Base-by-base conservation (phyloP, 2,113 vertebrate species). In the Pomatorhinus ruficollis region DNA sequence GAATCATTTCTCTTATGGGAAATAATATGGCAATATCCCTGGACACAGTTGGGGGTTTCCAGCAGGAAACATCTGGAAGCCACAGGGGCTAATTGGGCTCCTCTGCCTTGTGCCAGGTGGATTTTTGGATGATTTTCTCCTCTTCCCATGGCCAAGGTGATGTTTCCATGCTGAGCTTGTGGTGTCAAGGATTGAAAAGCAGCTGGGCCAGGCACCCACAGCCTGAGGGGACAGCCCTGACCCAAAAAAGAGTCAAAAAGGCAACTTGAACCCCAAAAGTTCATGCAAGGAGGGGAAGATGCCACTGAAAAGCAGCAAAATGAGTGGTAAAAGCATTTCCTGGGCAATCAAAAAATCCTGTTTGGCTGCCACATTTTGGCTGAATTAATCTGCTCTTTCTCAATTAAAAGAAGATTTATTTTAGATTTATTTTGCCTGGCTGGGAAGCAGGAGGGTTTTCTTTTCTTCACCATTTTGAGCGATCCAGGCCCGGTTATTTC, bases 41-140 rank as follows among this genome's bases (percentile, higher is more conserved):
- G 50, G 86, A 42, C 91, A 64, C 90, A 94, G 94, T 57, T 80
- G 93, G 68, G 72, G 68, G 30, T 93, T 93, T 65, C 89, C 88
- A 88, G 92, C 84, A 94, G 72, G 89, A 89, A 97, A 96, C 85
- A 95, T 80, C 86, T 87, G 87, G 59, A 66, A 90, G 82, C 95
- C 87, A 77, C 53, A 35, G 75, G 85, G 70, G 69, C 59, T 95
- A 81, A 97, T 1, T 89, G 81, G 76, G 59, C 59, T 97, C 70
- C 6, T 39, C 28, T 91, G 87, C n/a, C 81, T 65, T 11, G 37
- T 63, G 95, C 88, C 95, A 96, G 89, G 72, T 8, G 10, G 47
- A 15, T 19, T 76, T 87, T 71, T 57, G 44, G 60, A 44, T 13
- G 13, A 8, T 50, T 53, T 85, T 42, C 50, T 7, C 89, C 40